Evolutionary conservation across 35 echinoderm and acorn worm genomes (phyloP), one percentile per base, ranked within the genome.

Genomic region (Anneissia japonica): DNA sequence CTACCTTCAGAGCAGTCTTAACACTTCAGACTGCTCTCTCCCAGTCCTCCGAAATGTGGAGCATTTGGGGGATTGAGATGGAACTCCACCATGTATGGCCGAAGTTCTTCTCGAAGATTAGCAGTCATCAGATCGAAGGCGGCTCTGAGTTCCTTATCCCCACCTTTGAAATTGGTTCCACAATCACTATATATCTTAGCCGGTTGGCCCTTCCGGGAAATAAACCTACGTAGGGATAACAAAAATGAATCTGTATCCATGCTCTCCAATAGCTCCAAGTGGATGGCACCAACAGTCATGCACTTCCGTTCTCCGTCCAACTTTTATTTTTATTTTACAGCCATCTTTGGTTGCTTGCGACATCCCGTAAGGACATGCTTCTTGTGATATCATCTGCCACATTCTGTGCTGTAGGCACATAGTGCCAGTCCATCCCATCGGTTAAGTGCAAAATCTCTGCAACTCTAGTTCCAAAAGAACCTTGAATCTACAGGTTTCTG

Each of bases 131-230:
- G n/a, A n/a, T n/a, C n/a, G n/a, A n/a, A n/a, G n/a, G n/a, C n/a
- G n/a, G n/a, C n/a, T n/a, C n/a, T 89, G 3, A 89, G 41, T 36
- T 84, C 82, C 9, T 46, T 56, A 0, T 84, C 82, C 56, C 39
- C 82, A 4, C 82, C 82, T 34, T 84, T 84, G 31, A 84, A 84
- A 56, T 84, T 84, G 21, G 82, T 84, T 31, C 82, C 82, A 51
- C 82, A 84, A 45, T 84, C 82, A 28, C 30, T 56, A 16, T 30
- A 31, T 51, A 84, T 26, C 23, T 84, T 28, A 84, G 32, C 45
- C 64, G 51, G 82, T 84, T 56, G 46, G 5, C 82, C 82, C 56
- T 46, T 55, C 7, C 36, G 39, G 0, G 33, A 34, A 33, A 82
- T 82, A n/a, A n/a, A n/a, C n/a, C n/a, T n/a, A n/a, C n/a, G n/a